Evolutionary conservation across 1,140 invertebrate genomes (phyloP), one percentile per base, ranked within the genome.

Genomic region (Parasteatoda tepidariorum): DNA sequence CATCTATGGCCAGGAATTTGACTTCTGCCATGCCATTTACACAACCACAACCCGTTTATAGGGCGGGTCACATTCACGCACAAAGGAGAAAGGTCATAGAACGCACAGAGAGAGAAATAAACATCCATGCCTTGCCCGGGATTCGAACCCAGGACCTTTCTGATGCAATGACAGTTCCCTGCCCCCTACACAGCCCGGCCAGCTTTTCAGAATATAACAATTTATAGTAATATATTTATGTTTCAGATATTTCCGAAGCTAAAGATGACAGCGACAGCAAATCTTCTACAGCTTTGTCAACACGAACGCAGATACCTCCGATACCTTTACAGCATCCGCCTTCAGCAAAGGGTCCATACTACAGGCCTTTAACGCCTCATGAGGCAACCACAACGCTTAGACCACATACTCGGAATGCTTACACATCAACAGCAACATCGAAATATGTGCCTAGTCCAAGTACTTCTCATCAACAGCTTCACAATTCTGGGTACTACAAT

Each of bases 201-300:
- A n/a, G n/a, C n/a, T n/a, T n/a, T n/a, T n/a, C n/a, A n/a, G n/a
- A n/a, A n/a, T n/a, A n/a, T n/a, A n/a, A n/a, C n/a, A n/a, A n/a
- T n/a, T n/a, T n/a, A n/a, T n/a, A n/a, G n/a, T n/a, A n/a, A n/a
- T n/a, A n/a, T n/a, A n/a, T n/a, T n/a, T n/a, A 34, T 22, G 11
- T 59, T 57, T 6, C 31, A 79, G 76, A 79, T 41, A 34, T 57
- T 13, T 79, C 76, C 13, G 76, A 79, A 7, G 28, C 41, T 13
- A 79, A 68, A 57, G 76, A 79, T 15, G 76, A 79, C 31, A 79
- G 41, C 30, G 76, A 79, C 38, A 79, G 76, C 31, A 79, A 79
- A 28, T 68, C 41, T 15, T 79, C 76, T 0, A 33, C 76, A n/a
- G 76, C 28, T 3, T n/a, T 79, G 9, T 68, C 76, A 0, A 62